Conservation (phyloP, 2,888 invertebrate genomes). For the Sinodicranocentrus sp. region DNA sequence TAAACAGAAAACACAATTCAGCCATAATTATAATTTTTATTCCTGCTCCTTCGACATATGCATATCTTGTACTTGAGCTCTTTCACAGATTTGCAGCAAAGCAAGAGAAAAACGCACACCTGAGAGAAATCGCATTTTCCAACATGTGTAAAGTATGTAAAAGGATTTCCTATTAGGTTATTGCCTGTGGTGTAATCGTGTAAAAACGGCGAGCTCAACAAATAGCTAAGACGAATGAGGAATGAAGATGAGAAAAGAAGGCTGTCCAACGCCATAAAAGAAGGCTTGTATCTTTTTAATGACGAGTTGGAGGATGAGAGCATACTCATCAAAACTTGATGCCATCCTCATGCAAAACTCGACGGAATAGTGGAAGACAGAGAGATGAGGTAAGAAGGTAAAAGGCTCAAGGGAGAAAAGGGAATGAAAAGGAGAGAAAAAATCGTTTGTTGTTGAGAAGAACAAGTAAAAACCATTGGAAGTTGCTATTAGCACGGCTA, state of each 20-base stretch:
- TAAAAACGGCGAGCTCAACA: conserved; percentile 42
- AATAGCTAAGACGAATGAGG: conserved; percentile 58
- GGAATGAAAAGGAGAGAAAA: conserved; percentile 38
- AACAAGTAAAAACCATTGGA: conserved; percentile 57
- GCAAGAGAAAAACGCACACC: too few species aligned
- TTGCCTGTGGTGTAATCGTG: conserved; percentile 28
- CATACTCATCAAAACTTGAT: conserved; percentile 44
- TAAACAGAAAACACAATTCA: too few species aligned
- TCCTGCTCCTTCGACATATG: too few species aligned
- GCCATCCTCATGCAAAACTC: conserved; percentile 35
- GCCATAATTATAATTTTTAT: too few species aligned
- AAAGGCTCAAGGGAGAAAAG: conserved; percentile 46
- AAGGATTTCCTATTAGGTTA: too few species aligned
- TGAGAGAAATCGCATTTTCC: too few species aligned
- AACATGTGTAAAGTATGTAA: too few species aligned
- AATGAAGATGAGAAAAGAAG: conserved; percentile 64
- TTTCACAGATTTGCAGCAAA: too few species aligned
- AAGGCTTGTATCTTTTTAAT: conserved; percentile 62
- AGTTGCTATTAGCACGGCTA: conserved; percentile 58
- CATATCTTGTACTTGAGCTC: too few species aligned
- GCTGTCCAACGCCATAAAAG: conserved; percentile 62
- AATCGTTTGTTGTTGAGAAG: conserved; percentile 17
- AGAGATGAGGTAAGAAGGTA: conserved; percentile 17
- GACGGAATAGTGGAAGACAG: conserved; percentile 30
- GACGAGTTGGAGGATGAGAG: conserved; percentile 58